Evolutionary conservation across 2,797 vertebrate genomes (phyloP).

Genomic region (Gadopsis marmoratus): DNA sequence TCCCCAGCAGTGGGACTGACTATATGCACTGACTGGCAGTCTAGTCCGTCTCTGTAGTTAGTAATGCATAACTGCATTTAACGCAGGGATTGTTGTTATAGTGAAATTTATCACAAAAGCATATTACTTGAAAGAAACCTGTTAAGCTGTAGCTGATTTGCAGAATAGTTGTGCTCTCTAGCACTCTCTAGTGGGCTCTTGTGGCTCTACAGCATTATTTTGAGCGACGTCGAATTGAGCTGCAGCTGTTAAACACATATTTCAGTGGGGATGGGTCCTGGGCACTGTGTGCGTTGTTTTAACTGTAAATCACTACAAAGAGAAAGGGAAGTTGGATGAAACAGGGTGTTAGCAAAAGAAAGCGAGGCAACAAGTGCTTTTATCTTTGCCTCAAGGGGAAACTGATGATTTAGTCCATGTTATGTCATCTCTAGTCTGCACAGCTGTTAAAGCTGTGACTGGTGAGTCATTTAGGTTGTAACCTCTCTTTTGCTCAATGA

Average conservation of each 20-base stretch:
- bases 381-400: constrained; percentile 65
- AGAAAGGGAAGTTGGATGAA: constrained; percentile 32
- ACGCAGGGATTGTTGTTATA: constrained; percentile 46
- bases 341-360: constrained; percentile 41
- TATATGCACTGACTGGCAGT: constrained; percentile 78
- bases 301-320: constrained; percentile 51
- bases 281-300: constrained; percentile 39
- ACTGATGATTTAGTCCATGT: constrained; percentile 57
- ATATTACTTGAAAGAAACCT: constrained; percentile 61
- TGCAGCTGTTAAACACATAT: constrained; percentile 61
- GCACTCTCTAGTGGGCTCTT: constrained; percentile 53
- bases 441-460: constrained; percentile 66
- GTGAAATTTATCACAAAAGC: constrained; percentile 51
- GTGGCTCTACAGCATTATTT: constrained; percentile 21
- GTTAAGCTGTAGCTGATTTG: constrained; percentile 40
- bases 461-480: constrained; percentile 69
- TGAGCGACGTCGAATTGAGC: constrained; percentile 13
- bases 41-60: constrained; percentile 60
- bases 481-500: constrained; percentile 63
- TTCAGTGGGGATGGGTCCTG: constrained; percentile 29
- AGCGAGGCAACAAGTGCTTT: constrained; percentile 60
- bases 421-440: constrained; percentile 67
- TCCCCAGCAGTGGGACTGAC: constrained; percentile 66
- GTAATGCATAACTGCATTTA: constrained; percentile 57
- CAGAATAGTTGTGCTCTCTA: constrained; percentile 42